Evolutionary conservation across 2,797 vertebrate species (phyloP), one percentile per base, ranked within the genome.

Genomic region (Syndactyla subalaris): DNA sequence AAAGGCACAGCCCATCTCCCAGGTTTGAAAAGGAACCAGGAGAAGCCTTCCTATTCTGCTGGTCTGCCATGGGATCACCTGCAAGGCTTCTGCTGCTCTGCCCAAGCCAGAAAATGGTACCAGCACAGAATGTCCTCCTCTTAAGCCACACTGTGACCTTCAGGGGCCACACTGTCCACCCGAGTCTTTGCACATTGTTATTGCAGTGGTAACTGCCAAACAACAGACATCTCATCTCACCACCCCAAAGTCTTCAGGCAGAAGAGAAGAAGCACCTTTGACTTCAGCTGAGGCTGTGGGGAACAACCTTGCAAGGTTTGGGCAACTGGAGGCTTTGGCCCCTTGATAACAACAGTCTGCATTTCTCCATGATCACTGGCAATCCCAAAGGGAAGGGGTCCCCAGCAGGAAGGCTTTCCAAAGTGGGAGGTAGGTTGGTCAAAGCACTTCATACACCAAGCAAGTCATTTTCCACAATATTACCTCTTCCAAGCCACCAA

Each of bases 11-110:
- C 9, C n/a, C 39, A 39, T 59, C 48, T 85, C 20, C 46, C 58
- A 84, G 54, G 18, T 59, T n/a, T 86, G 70, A 72, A 92, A 81
- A 77, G 36, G 21, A 68, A 92, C 20, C 10, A 59, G 51, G 16
- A 88, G 48, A 85, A 51, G 24, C 46, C 10, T 73, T 67, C 17
- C 14, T 49, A 16, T 71, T 71, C 57, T 81, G 49, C 49, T 80
- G 62, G 57, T 26, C 27, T 0, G 2, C 41, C 2, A 4, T 3
- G 29, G 1, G 3, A 80, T 27, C 48, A 41, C 45, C 41, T 71
- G 11, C 49, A 85, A 46, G 36, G 55, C 22, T 32, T 88, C 38
- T 91, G 39, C 68, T 65, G 41, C 36, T 75, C 45, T 75, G n/a
- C 55, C 62, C 45, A 71, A 63, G 63, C 6, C 21, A 77, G 38